These are phyloP conservation scores for Enteromius unitaeniatus DNA, from an alignment of 2,797 vertebrate species.

Conservation along the genomic window DNA sequence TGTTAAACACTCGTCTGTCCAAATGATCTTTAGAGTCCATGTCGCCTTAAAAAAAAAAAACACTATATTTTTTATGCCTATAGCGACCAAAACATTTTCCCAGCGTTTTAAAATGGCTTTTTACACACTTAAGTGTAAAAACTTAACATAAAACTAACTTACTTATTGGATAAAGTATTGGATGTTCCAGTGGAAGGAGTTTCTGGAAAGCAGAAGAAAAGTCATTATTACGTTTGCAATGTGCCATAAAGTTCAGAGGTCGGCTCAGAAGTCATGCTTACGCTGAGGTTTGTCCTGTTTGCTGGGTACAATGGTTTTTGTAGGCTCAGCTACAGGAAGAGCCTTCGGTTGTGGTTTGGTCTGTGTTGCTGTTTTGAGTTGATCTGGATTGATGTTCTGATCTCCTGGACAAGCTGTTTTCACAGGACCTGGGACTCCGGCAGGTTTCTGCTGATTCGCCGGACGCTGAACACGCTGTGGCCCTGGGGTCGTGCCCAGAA, in stretches of 20 bases:
- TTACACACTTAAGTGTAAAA: background rate
- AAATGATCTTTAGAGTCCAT: background rate
- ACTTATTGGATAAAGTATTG: conserved; percentile 62
- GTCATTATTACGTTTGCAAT: no score
- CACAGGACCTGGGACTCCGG: conserved; percentile 15
- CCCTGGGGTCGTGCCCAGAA: conserved; percentile 73
- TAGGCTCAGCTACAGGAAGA: background rate
- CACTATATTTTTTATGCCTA: no score
- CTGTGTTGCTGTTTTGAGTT: conserved; percentile 2
- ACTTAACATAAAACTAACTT: conserved; percentile 46
- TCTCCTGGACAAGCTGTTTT: conserved; percentile 54
- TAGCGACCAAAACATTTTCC: no score
- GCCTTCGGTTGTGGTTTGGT: conserved; percentile 56
- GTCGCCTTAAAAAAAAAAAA: background rate
- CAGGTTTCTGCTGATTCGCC: conserved; percentile 66
- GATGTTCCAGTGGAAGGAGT: conserved; percentile 59
- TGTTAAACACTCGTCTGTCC: background rate
- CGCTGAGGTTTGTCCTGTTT: conserved; percentile 67
- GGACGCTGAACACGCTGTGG: conserved; percentile 77
- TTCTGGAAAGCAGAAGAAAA: conserved; percentile 54
- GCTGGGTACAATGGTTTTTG: conserved; percentile 54
- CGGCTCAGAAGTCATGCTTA: conserved; percentile 51
- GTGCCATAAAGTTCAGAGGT: rapidly evolving
- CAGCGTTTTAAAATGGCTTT: background rate
- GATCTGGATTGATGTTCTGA: conserved; percentile 71